Base-by-base conservation (phyloP, 2,888 invertebrate species). In the Anorthoa munda region DNA sequence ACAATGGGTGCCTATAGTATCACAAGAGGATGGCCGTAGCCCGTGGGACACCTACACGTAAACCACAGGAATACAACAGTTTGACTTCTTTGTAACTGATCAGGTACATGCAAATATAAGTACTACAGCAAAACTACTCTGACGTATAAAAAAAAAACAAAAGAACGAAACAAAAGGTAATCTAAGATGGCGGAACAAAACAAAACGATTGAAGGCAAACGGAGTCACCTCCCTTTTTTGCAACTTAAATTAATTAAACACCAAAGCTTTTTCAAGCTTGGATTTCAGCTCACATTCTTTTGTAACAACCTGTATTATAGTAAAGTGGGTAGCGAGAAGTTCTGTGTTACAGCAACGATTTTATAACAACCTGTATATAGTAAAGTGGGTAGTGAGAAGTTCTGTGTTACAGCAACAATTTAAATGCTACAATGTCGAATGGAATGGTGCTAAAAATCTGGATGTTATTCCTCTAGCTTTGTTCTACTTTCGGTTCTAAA, bases 161-260 rank as follows among this genome's bases (percentile, higher is more conserved):
- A 5, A 50, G 26, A 50, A 60, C 48, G 31, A 13, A 78, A 84
- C 84, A 84, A 86, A 81, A 79, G 71, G 60, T 66, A 78, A 81
- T 84, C 76, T 69, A 66, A 84, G 83, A 81, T 75, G 66, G 70
- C 56, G 63, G 51, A 67, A 67, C 59, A 76, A 73, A 64, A 75
- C 68, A 58, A 76, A 65, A 69, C 75, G 79, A 73, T 75, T 66
- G 59, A 63, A 75, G 77, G 69, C 76, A 79, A 81, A 85, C 82
- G 72, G 72, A 85, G 85, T 85, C 87, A 87, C 87, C 85, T 72
- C 67, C 70, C 69, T 68, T 86, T 88, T 84, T 82, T n/a, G 79
- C 86, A 91, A 92, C 93, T 94, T 94, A 92, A 94, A 94, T 94
- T 94, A 94, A 95, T 95, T 95, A 94, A 86, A 77, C 90, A 92